Conservation (phyloP, 2,113 vertebrate genomes). For the Agapornis roseicollis region DNA sequence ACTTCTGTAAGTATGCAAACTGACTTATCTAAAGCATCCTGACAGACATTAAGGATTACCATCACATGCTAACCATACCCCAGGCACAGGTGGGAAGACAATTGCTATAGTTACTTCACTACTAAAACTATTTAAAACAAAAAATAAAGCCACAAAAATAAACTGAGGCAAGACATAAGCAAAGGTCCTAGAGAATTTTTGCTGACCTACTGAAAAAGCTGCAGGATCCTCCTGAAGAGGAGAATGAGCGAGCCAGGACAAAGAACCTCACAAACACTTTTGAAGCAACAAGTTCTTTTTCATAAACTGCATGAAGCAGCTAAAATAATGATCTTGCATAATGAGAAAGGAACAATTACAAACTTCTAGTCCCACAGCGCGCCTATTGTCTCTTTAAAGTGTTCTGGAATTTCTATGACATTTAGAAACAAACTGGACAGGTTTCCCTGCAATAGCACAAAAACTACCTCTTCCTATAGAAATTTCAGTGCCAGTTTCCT, state of each 20-base stretch:
- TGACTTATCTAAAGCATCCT: background rate
- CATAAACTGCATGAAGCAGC: conserved; percentile 29
- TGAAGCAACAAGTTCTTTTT: conserved; percentile 35
- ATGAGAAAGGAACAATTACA: conserved; percentile 44
- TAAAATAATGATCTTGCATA: conserved; percentile 44
- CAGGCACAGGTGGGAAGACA: background rate
- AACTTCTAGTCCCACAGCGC: background rate
- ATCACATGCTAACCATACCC: background rate
- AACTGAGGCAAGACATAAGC: background rate
- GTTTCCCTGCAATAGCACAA: background rate
- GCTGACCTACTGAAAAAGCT: background rate
- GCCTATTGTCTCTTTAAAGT: background rate
- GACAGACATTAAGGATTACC: background rate
- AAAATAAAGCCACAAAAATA: background rate
- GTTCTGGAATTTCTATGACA: conserved; percentile 27
- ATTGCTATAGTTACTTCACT: background rate
- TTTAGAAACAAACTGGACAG: conserved; percentile 27
- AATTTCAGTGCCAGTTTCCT: background rate
- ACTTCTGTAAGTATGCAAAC: background rate
- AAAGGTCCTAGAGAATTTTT: background rate
- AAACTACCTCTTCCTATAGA: background rate
- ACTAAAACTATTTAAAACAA: background rate
- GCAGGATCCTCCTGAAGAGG: background rate
- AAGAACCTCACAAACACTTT: conserved; percentile 8
- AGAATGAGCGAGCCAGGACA: background rate